Percentiles rank a stretch among this genome's conserved stretches.
Evolutionary conservation across 2,888 invertebrate genomes (phyloP).

Genomic region (Drosophila basisetae): DNA sequence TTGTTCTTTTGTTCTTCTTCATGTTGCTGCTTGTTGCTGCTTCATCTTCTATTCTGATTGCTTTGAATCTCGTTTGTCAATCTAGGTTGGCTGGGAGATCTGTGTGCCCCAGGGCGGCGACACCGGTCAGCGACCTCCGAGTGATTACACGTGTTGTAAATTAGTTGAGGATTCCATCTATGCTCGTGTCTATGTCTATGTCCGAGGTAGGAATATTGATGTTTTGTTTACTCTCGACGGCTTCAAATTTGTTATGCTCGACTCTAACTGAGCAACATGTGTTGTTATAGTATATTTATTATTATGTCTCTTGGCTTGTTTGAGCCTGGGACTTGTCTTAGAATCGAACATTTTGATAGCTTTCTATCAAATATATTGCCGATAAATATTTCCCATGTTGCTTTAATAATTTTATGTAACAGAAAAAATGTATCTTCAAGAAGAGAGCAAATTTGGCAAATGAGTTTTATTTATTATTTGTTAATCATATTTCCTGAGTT

Average conservation of each 20-base stretch:
- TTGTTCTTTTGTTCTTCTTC: constrained; percentile 31
- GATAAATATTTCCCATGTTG: neutral
- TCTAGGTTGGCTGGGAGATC: constrained; percentile 59
- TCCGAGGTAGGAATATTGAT: constrained; percentile 53
- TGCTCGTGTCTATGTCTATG: constrained; percentile 2
- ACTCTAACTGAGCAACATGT: neutral
- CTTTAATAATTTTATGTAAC: neutral
- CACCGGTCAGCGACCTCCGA: constrained; percentile 72
- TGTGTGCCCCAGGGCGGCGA: constrained; percentile 53
- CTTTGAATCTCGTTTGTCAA: constrained; percentile 77
- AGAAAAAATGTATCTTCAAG: neutral
- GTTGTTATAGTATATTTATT: neutral
- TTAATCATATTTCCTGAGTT: neutral
- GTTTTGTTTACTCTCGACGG: constrained; percentile 57
- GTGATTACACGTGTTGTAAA: constrained; percentile 79
- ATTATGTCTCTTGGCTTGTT: neutral
- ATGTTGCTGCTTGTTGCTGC: constrained; percentile 6
- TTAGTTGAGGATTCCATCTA: constrained; percentile 70
- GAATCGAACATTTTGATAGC: neutral
- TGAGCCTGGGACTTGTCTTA: neutral
- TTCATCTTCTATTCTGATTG: constrained; percentile 53
- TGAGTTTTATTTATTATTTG: neutral
- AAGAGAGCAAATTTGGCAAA: neutral
- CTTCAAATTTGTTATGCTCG: constrained; percentile 42
- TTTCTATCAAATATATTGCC: no score